phyloP scores from a whole-genome alignment of 2,888 invertebrate genomes.

The Troides aeacus region DNA sequence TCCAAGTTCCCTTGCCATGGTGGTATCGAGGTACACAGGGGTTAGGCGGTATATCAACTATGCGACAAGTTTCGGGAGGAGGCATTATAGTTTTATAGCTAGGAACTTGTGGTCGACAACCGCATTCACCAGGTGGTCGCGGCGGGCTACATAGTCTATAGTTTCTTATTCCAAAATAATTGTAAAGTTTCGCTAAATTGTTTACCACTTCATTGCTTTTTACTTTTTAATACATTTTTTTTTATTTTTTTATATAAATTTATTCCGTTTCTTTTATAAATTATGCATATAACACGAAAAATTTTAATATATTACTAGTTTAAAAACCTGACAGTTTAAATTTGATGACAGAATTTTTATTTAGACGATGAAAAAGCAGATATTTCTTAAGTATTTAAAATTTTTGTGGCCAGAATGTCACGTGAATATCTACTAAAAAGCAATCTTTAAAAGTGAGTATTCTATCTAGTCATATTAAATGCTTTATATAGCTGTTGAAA shows the following conservation, averaged over 20 bases:
- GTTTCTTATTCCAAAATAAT: slow-evolving; percentile 30
- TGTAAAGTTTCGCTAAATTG: slow-evolving; percentile 19
- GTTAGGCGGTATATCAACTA: slow-evolving; percentile 46
- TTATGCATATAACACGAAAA: not conserved
- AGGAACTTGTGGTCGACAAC: slow-evolving; percentile 44
- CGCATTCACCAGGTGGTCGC: slow-evolving; percentile 43
- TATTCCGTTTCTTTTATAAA: not conserved
- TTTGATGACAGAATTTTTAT: not conserved
- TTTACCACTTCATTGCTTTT: slow-evolving; percentile 30
- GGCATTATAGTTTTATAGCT: slow-evolving; percentile 47
- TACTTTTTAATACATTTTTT: slow-evolving; percentile 14
- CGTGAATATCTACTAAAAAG: not conserved
- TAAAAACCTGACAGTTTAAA: not conserved
- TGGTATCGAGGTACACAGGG: slow-evolving; percentile 54
- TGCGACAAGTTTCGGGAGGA: slow-evolving; percentile 47
- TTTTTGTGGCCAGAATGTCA: not conserved
- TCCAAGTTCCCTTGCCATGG: slow-evolving; percentile 53
- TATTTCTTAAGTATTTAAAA: not conserved
- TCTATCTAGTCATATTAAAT: no score
- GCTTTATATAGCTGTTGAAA: no score
- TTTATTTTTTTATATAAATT: not conserved
- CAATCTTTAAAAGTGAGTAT: not conserved
- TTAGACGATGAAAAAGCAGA: not conserved
- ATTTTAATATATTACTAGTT: not conserved
- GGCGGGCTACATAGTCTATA: slow-evolving; percentile 54